Evolutionary conservation across 1,140 invertebrate species (phyloP).

Genomic region (Halictus rubicundus): DNA sequence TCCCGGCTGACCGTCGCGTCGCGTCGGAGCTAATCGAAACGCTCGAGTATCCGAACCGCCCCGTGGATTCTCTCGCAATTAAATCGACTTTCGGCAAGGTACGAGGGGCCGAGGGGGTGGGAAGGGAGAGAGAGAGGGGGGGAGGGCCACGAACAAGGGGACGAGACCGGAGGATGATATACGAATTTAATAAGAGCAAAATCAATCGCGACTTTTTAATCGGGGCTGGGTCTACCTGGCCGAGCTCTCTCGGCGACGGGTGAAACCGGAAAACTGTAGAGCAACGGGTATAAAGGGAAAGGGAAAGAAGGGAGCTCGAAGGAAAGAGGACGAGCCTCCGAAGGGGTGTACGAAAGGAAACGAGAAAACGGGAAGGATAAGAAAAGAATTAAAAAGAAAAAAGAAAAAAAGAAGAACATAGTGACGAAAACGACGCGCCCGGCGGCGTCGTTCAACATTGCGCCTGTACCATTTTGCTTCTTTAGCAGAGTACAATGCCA

Average conservation of each 20-base stretch:
- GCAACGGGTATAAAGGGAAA: not conserved
- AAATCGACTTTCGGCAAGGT: slow-evolving; percentile 53
- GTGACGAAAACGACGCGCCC: slow-evolving; percentile 68
- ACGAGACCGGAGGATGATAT: slow-evolving; percentile 2
- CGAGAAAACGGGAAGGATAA: not conserved
- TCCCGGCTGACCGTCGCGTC: no score
- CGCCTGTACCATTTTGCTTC: slow-evolving; percentile 80
- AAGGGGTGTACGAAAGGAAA: not conserved
- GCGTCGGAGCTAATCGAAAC: no score
- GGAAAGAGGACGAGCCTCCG: no score
- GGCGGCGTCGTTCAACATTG: slow-evolving; percentile 77
- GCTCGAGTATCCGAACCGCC: no score
- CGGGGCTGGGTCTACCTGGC: not conserved
- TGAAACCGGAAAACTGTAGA: no score
- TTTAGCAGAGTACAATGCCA: slow-evolving; percentile 80
- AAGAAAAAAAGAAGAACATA: not conserved
- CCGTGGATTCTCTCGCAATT: slow-evolving; percentile 44
- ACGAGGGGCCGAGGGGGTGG: not conserved
- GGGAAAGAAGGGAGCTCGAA: no score
- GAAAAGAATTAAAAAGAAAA: not conserved
- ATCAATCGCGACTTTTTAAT: slow-evolving; percentile 29
- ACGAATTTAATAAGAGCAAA: slow-evolving; percentile 40
- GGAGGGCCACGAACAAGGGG: not conserved
- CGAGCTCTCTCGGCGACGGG: no score
- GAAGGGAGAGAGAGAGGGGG: no score